Percentiles rank a stretch among this genome's conserved stretches.
Conservation (phyloP, 2,888 invertebrate genomes). For the Acronicta psi region DNA sequence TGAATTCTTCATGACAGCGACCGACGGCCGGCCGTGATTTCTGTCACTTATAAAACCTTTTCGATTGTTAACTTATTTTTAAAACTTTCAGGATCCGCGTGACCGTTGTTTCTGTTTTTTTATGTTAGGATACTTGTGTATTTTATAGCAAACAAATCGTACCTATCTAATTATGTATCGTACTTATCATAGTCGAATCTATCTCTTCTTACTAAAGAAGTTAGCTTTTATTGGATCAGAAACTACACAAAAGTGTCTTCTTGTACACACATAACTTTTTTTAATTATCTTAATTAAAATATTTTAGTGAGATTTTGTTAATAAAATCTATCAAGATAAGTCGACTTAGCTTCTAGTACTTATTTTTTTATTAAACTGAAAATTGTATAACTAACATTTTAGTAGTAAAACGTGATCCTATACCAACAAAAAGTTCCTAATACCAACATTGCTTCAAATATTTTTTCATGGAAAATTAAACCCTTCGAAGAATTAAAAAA, state of each 20-base stretch:
- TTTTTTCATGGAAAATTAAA: neutral
- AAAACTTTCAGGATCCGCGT: slow-evolving; percentile 19
- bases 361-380: too few relatives aligned
- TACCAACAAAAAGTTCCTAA: neutral
- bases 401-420: neutral
- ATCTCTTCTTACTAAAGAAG: too few relatives aligned
- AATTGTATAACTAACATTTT: neutral
- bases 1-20: slow-evolving; percentile 48
- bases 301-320: too few relatives aligned
- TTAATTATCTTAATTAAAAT: too few relatives aligned
- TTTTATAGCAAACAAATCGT: too few relatives aligned
- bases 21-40: slow-evolving; percentile 45
- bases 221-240: too few relatives aligned
- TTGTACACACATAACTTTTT: too few relatives aligned
- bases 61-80: slow-evolving; percentile 54
- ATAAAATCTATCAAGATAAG: too few relatives aligned
- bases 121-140: slow-evolving; percentile 30
- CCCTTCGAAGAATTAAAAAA: slow-evolving; percentile 10
- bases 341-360: too few relatives aligned
- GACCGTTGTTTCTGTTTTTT: slow-evolving; percentile 7
- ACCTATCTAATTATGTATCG: too few relatives aligned
- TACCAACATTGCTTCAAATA: neutral
- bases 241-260: too few relatives aligned
- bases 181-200: too few relatives aligned
- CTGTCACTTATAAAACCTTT: slow-evolving; percentile 50